Conservation (phyloP, 2,113 vertebrate species). For the Zosterops japonicus region DNA sequence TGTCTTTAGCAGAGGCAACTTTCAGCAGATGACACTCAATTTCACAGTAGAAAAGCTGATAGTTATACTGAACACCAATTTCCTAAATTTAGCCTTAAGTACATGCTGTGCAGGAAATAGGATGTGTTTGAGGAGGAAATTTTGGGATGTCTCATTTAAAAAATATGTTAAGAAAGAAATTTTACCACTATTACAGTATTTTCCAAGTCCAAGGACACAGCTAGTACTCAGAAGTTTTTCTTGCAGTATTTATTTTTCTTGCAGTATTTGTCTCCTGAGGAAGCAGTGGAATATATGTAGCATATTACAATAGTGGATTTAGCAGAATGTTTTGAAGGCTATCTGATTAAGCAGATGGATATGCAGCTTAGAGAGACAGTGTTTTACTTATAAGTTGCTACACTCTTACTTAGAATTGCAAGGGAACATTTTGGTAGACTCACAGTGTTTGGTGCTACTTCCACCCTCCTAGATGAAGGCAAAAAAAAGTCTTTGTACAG, state of each 20-base stretch:
- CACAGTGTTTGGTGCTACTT: neutral
- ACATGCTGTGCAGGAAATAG: neutral
- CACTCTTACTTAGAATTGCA: neutral
- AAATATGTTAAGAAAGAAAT: neutral
- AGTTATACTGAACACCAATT: neutral
- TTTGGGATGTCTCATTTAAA: neutral
- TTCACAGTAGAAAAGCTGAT: neutral
- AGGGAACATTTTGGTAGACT: neutral
- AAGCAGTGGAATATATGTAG: neutral
- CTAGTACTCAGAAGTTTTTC: neutral
- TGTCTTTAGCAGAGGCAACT: neutral
- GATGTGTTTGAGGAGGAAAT: neutral
- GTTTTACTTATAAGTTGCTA: neutral
- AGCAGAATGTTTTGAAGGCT: neutral
- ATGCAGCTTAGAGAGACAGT: neutral
- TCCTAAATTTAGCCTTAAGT: constrained; percentile 4
- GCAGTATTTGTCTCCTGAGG: neutral
- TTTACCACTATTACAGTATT: neutral
- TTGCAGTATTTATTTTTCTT: neutral
- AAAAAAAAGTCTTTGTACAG: neutral
- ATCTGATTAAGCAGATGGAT: neutral
- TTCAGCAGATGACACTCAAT: neutral
- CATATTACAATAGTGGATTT: neutral
- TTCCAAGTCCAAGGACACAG: neutral
- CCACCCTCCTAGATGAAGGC: neutral